Evolutionary conservation across 2,797 vertebrate species (phyloP).

Genomic region (Champsocephalus gunnari): DNA sequence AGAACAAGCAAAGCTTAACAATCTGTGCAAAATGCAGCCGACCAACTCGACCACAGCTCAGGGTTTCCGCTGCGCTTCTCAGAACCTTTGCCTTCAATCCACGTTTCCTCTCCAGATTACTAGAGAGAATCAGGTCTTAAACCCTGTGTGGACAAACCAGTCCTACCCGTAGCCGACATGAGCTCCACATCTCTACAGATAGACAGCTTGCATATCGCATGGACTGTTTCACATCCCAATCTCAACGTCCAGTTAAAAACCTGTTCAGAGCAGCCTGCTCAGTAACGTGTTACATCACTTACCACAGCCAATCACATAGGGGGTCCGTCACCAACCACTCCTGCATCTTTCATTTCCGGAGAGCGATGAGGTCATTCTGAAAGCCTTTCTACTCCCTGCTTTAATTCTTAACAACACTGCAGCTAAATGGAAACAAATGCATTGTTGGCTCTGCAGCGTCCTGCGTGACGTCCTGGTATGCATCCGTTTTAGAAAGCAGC

Average conservation of each 20-base stretch:
- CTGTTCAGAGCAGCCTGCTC: conserved; percentile 90
- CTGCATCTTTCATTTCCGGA: conserved; percentile 84
- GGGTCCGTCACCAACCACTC: conserved; percentile 93
- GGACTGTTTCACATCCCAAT: conserved; percentile 73
- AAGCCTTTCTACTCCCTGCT: conserved; percentile 28
- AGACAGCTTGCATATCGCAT: conserved; percentile 77
- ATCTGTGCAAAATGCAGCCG: conserved; percentile 27
- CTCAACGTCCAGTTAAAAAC: conserved; percentile 87
- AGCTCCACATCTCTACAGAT: conserved; percentile 74
- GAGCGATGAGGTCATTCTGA: conserved; percentile 81
- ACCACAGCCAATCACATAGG: conserved; percentile 94
- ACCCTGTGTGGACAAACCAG: conserved; percentile 83
- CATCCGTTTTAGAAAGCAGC: conserved; percentile 35
- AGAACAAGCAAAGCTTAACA: conserved; percentile 34
- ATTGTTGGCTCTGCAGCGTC: conserved; percentile 24
- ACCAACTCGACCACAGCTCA: conserved; percentile 2
- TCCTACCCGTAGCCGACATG: conserved; percentile 87
- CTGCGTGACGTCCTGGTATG: conserved; percentile 14
- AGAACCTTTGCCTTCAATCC: not conserved
- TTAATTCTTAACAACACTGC: conserved; percentile 19
- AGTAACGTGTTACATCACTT: conserved; percentile 97
- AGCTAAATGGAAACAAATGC: conserved; percentile 6
- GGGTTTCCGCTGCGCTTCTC: conserved; percentile 4
- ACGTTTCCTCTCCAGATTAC: conserved; percentile 11
- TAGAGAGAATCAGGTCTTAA: conserved; percentile 11